Evolutionary conservation across 2,113 vertebrate genomes (phyloP).

Genomic region (Lamprologus lemairii): DNA sequence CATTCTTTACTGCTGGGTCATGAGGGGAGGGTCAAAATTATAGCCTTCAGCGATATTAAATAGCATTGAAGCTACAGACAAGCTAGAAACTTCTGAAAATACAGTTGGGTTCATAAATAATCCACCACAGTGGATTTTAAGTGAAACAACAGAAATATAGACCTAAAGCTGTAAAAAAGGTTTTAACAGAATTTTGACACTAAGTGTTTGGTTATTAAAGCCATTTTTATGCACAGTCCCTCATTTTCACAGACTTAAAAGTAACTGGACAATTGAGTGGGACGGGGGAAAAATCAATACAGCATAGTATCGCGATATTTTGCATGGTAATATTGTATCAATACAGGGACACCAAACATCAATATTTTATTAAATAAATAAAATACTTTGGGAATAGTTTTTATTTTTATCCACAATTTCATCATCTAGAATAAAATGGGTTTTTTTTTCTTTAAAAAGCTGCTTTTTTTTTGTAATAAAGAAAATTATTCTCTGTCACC

Average conservation of each 20-base stretch:
- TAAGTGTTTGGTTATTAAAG: background rate
- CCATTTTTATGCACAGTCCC: background rate
- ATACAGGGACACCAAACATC: background rate
- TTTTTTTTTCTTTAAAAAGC: rapidly evolving
- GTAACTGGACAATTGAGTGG: background rate
- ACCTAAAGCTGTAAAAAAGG: rapidly evolving
- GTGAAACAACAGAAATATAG: background rate
- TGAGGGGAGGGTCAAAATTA: background rate
- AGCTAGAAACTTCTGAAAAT: background rate
- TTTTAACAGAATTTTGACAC: background rate
- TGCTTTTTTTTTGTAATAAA: background rate
- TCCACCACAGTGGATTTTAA: background rate
- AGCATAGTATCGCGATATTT: rapidly evolving
- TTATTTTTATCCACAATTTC: background rate
- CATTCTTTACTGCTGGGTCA: background rate
- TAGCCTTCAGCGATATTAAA: background rate
- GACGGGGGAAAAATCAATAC: rapidly evolving
- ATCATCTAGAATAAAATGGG: background rate
- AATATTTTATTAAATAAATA: background rate
- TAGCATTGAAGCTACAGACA: background rate
- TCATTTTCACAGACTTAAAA: background rate
- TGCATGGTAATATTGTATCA: background rate
- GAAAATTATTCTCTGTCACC: background rate
- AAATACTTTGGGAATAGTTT: background rate
- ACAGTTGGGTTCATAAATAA: background rate